Evolutionary conservation across 2,797 vertebrate genomes (phyloP).

Genomic region (Xyrichtys novacula): DNA sequence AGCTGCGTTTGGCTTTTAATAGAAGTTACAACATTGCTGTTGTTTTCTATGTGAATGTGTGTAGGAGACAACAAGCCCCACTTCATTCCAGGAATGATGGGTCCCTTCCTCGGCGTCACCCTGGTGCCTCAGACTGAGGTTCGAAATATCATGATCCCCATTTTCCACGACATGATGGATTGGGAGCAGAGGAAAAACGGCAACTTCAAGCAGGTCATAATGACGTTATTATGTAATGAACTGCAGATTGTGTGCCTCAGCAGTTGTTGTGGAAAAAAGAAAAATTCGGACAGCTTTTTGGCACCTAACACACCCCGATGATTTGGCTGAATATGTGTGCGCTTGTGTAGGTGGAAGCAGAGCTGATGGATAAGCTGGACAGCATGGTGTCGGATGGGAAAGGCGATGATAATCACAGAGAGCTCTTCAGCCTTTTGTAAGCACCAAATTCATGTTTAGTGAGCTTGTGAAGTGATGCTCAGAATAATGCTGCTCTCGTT

Average conservation of each 20-base stretch:
- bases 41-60: constrained; percentile 9
- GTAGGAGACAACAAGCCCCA: constrained; percentile 98
- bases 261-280: constrained; percentile 6
- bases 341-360: constrained; percentile 93
- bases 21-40: background rate
- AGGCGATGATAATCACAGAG: constrained; percentile 98
- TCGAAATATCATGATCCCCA: constrained; percentile 98
- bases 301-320: constrained; percentile 23
- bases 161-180: constrained; percentile 99
- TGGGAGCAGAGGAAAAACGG: constrained; percentile 99
- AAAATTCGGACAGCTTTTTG: constrained; percentile 22
- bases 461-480: constrained; percentile 27
- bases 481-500: constrained; percentile 68
- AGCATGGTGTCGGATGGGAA: constrained; percentile 98
- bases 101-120: constrained; percentile 96
- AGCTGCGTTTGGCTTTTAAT: too few relatives aligned
- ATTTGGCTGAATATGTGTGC: constrained; percentile 57
- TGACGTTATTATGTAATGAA: background rate
- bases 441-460: constrained; percentile 61
- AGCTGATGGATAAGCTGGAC: constrained; percentile 98
- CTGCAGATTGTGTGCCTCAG: background rate
- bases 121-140: constrained; percentile 97
- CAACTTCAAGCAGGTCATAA: constrained; percentile 96
- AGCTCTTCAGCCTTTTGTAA: constrained; percentile 99
- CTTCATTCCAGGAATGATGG: constrained; percentile 99